Evolutionary conservation across 2,797 vertebrate genomes (phyloP), one percentile per base, ranked within the genome.

Genomic region (Chaenodraco wilsoni): DNA sequence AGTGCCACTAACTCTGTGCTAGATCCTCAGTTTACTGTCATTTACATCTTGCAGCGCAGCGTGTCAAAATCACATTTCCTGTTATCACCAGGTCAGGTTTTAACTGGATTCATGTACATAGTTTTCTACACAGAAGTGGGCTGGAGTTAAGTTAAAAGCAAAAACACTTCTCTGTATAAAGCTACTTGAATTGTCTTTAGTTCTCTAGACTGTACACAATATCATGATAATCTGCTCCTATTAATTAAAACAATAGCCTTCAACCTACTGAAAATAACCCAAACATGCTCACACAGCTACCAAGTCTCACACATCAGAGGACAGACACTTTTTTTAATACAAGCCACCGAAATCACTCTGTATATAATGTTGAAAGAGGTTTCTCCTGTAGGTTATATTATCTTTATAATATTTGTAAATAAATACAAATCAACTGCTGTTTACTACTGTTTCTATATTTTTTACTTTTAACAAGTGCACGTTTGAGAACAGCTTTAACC

Each of bases 51-150:
- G 75, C 69, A 80, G 73, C 58, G 65, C 58, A 50, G 37, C 69
- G 63, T 87, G 81, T 84, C 80, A 84, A 84, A 82, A 84, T 84
- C 74, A 85, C 69, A 85, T 86, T 89, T 88, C 81, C 80, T 86
- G 80, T 84, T 64, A 65, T 61, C 19, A 54, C 70, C 64, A 62
- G 67, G 65, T 79, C 70, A 74, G 67, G 72, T 73, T 81, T 81
- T 37, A 76, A 82, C 76, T 68, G 70, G 23, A 72, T 61, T 48
- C 23, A n/a, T 3, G 11, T 43, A 57, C 27, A 43, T 2, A 2
- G 13, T 19, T 69, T 57, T 19, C 17, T 31, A 44, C 27, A 56
- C 19, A 65, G 50, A 64, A 64, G 23, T 48, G 63, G 61, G 33
- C 49, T 55, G 3, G 27, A 58, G 54, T n/a, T 21, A 56, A 37